Base-by-base conservation (phyloP, 2,797 vertebrate species). In the Balearica regulorum region DNA sequence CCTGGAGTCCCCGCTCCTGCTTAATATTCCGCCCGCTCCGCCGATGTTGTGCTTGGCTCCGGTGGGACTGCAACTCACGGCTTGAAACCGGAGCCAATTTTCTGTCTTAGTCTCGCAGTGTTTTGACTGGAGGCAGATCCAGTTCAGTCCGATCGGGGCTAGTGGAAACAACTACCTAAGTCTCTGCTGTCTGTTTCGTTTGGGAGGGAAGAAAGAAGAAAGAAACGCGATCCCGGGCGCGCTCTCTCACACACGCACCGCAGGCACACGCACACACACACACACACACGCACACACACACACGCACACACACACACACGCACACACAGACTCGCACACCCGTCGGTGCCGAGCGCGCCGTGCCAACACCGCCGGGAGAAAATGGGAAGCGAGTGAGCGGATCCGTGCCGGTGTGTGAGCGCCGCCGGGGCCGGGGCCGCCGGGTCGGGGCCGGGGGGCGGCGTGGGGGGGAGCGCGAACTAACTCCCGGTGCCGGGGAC, bases 71-170 rank as follows among this genome's bases (percentile, higher is more conserved):
- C 98, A 98, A 98, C 98, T 98, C 98, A 97, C 97, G 98, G 97
- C 98, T 98, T 98, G 98, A 98, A 98, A 98, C 98, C 97, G 96
- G 97, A 98, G 98, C 98, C 98, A 98, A 98, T 98, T 98, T 98
- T 98, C 97, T 98, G 98, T 98, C 98, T 98, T 95, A 96, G 98
- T 98, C 98, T 98, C 98, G 93, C 98, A 97, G 98, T 98, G 98
- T 99, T 99, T 98, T 98, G 99, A 99, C 98, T 99, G 97, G 98
- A 98, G 98, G 98, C 98, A 98, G 98, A 98, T 97, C 98, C 98
- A 98, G 98, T 97, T 97, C 98, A 98, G 98, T 98, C 98, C 98
- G 98, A 98, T 98, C 98, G 97, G 98, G 98, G 97, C 98, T 98
- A 96, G 97, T 97, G 98, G 98, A 98, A 98, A 98, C 98, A 98